Evolutionary conservation across 2,113 vertebrate genomes (phyloP), one percentile per base, ranked within the genome.

Genomic region (Cettia cetti): DNA sequence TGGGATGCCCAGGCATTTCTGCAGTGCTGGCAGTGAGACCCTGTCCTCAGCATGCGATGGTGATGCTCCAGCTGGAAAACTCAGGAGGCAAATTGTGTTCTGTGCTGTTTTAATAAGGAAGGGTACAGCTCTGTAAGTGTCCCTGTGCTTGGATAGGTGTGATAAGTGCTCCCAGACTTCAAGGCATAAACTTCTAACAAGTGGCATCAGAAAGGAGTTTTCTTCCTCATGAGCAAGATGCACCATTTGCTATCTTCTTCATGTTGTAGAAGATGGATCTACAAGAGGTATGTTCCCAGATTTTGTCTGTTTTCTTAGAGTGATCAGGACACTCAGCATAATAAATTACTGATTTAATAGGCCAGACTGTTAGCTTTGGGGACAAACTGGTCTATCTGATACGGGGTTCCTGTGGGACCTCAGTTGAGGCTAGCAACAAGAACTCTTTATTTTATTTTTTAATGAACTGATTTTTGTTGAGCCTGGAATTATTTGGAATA

Each of bases 21-120:
- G 79, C 71, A 3, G 52, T 31, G 63, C 42, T 28, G 44, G 44
- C 11, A 6, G 33, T 7, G 17, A 54, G 37, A 35, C 7, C 23
- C 22, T 13, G 63, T n/a, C 56, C 44, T 31, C 60, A 27, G 37
- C 8, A 3, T 17, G 44, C 0, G 0, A 1, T 35, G 50, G 27
- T 61, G 47, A 59, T 42, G 53, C 56, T 83, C 3, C 14, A 71
- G 56, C 44, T 65, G 49, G 17, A 12, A 31, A 78, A 52, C 27
- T 47, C 47, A 72, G 79, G 79, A 56, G 47, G 15, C 33, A 87
- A 45, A 26, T 47, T 66, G 24, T 24, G 21, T 63, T 81, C 63
- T 69, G 30, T 69, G 80, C 27, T 1, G 1, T 57, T 68, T 86
- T 24, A 20, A 7, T 31, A 61, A 57, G 68, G 63, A 70, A 33